Percentiles rank a stretch among this genome's conserved stretches.
phyloP scores from a whole-genome alignment of 1,140 invertebrate species.

The Plectus sambesii region DNA sequence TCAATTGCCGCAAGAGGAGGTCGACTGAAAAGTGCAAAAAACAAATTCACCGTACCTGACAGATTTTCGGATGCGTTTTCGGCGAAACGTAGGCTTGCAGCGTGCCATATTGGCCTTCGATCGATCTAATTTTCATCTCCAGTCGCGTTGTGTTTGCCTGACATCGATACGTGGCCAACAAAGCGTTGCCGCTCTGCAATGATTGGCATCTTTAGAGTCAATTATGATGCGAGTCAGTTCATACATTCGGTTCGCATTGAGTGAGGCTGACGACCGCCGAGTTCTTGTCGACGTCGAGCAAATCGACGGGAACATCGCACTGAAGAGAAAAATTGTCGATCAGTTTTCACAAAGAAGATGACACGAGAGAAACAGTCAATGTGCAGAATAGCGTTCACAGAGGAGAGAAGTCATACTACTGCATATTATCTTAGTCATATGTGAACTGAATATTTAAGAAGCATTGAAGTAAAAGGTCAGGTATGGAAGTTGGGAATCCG shows the following conservation, averaged over 20 bases:
- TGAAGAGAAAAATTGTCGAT: constrained; percentile 30
- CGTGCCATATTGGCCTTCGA: constrained; percentile 66
- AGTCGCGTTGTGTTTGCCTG: constrained; percentile 72
- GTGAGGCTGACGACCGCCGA: constrained; percentile 70
- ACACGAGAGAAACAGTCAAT: too few relatives aligned
- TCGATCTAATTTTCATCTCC: constrained; percentile 64
- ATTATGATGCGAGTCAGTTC: constrained; percentile 14
- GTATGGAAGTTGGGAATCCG: too few relatives aligned
- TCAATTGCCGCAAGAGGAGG: too few relatives aligned
- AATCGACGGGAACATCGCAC: constrained; percentile 63
- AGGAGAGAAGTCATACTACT: too few relatives aligned
- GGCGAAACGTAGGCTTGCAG: constrained; percentile 69
- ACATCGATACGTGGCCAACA: constrained; percentile 70
- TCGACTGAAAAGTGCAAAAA: too few relatives aligned
- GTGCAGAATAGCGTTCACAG: too few relatives aligned
- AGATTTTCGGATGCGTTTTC: constrained; percentile 63
- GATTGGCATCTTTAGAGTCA: constrained; percentile 13
- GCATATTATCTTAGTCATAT: too few relatives aligned
- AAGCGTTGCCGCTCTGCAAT: constrained; percentile 59
- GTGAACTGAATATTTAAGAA: too few relatives aligned
- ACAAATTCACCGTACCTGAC: constrained; percentile 55
- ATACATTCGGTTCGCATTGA: constrained; percentile 57
- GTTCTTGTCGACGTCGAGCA: constrained; percentile 72
- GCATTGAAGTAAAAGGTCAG: too few relatives aligned
- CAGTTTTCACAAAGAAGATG: background rate